phyloP scores from a whole-genome alignment of 1,140 invertebrate genomes.

The Zaprionus gabonicus region DNA sequence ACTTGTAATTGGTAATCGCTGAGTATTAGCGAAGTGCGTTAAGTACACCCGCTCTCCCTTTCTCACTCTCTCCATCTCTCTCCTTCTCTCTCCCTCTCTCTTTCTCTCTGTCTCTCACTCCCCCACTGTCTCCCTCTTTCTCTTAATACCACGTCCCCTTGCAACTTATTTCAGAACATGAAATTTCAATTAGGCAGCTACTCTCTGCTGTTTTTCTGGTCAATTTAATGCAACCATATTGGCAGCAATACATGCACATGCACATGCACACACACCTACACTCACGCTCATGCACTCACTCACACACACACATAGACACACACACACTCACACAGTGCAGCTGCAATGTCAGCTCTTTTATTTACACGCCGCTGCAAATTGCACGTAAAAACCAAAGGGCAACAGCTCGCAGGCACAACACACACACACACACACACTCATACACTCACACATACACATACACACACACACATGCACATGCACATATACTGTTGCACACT shows the following conservation, averaged over 20 bases:
- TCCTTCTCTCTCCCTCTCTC: neutral
- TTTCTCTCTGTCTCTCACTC: neutral
- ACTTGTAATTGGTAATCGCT: slow-evolving; percentile 13
- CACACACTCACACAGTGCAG: neutral
- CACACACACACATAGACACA: neutral
- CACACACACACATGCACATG: neutral
- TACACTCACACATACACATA: neutral
- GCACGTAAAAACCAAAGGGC: slow-evolving; percentile 28
- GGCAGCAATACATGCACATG: slow-evolving; percentile 25
- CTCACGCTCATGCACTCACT: neutral
- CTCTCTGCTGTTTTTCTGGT: slow-evolving; percentile 76
- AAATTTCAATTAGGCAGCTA: slow-evolving; percentile 80
- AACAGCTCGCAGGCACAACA: slow-evolving; percentile 3
- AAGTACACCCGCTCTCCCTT: neutral
- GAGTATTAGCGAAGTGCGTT: slow-evolving; percentile 22
- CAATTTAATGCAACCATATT: slow-evolving; percentile 78
- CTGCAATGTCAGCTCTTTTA: slow-evolving; percentile 41
- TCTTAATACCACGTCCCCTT: slow-evolving; percentile 15
- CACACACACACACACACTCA: neutral
- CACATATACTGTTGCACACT: neutral
- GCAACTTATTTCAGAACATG: slow-evolving; percentile 73
- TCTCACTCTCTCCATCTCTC: too few species aligned
- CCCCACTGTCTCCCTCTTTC: neutral
- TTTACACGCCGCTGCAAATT: slow-evolving; percentile 42
- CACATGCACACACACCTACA: slow-evolving; percentile 5